Conservation (phyloP, 2,888 invertebrate species). For the Lithophane socia region DNA sequence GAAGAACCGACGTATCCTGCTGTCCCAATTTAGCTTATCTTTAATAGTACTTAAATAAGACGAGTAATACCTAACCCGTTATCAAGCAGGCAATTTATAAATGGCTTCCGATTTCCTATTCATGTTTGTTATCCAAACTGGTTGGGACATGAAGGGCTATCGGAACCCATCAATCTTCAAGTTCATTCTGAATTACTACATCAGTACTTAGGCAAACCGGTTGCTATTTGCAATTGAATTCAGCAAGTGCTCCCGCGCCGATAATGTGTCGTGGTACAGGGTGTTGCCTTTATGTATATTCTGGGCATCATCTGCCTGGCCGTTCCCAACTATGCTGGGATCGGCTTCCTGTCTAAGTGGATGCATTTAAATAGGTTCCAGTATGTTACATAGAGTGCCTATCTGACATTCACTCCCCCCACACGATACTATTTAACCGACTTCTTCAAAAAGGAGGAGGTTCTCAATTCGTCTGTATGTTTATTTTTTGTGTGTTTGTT, state of each 20-base stretch:
- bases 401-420: background rate
- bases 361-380: background rate
- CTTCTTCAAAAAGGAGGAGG: too few relatives aligned
- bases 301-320: too few relatives aligned
- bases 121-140: conserved; percentile 23
- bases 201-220: conserved; percentile 32
- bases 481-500: too few relatives aligned
- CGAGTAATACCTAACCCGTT: background rate
- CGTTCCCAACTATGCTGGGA: background rate
- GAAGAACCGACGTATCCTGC: background rate
- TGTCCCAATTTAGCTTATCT: conserved; percentile 19
- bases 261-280: conserved; percentile 2
- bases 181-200: conserved; percentile 18
- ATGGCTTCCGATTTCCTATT: conserved; percentile 17
- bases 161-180: conserved; percentile 35
- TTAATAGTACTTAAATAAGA: conserved; percentile 1
- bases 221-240: conserved; percentile 40
- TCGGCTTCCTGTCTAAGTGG: background rate
- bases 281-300: background rate
- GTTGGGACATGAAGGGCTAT: conserved; percentile 13
- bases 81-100: background rate
- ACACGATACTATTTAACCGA: too few relatives aligned
- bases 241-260: conserved; percentile 40
- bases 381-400: background rate
- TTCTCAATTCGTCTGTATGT: too few relatives aligned